Evolutionary conservation across 2,888 invertebrate species (phyloP).

Genomic region (Drosophila macrospina): DNA sequence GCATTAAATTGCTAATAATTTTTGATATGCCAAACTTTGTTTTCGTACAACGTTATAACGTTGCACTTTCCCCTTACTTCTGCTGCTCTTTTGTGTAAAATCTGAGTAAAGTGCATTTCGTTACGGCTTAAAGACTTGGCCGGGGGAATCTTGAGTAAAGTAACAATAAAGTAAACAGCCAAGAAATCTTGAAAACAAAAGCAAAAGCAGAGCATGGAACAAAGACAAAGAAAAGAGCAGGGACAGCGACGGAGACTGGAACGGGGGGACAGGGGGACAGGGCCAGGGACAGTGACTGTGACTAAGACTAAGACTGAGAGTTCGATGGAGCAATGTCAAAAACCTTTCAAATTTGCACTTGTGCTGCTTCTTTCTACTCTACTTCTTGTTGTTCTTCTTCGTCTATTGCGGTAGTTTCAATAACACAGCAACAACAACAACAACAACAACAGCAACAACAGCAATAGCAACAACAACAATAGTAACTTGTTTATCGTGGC

Average conservation of each 20-base stretch:
- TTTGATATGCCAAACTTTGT: conserved; percentile 75
- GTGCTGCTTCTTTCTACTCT: conserved; percentile 39
- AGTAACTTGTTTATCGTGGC: conserved; percentile 55
- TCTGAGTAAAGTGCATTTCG: conserved; percentile 53
- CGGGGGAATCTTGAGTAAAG: conserved; percentile 26
- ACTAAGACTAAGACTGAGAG: conserved; percentile 12
- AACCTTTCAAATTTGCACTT: conserved; percentile 73
- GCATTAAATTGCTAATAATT: conserved; percentile 80
- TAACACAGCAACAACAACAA: conserved; percentile 40
- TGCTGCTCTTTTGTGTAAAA: conserved; percentile 19
- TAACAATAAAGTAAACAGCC: conserved; percentile 54
- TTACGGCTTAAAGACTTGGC: conserved; percentile 55
- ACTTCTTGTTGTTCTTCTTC: conserved; percentile 30
- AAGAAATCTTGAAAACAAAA: conserved; percentile 51
- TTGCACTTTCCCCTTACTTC: neutral
- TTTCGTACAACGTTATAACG: conserved; percentile 40
- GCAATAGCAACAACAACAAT: conserved; percentile 32
- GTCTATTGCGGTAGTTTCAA: conserved; percentile 55
- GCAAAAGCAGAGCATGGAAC: neutral
- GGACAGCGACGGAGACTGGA: neutral
- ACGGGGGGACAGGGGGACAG: neutral
- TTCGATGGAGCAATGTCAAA: conserved; percentile 66
- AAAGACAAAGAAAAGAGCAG: neutral
- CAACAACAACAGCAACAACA: conserved; percentile 38
- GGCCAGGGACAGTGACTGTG: neutral